Conservation (phyloP, 2,888 invertebrate genomes). For the Bombylius major region DNA sequence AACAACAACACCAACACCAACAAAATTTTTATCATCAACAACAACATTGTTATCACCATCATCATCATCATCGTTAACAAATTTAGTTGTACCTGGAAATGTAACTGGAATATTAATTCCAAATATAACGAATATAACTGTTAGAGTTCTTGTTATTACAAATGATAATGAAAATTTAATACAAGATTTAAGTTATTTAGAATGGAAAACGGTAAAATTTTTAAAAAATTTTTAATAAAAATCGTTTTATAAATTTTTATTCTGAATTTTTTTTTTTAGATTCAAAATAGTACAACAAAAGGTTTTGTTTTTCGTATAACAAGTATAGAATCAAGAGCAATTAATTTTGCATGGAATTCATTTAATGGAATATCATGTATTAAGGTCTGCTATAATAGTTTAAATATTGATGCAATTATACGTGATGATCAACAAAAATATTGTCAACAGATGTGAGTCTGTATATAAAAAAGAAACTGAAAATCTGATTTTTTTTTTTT, state of each 20-base stretch:
- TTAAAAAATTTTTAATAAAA: not conserved
- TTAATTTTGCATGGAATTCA: conserved; percentile 22
- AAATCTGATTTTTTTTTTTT: not conserved
- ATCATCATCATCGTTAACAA: not conserved
- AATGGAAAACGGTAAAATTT: conserved; percentile 33
- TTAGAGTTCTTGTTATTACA: conserved; percentile 31
- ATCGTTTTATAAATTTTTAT: not conserved
- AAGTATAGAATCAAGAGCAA: conserved; percentile 29
- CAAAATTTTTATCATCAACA: no score
- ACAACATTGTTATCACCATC: no score
- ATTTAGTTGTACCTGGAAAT: conserved; percentile 23
- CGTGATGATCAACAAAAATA: conserved; percentile 9
- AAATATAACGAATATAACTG: conserved; percentile 26
- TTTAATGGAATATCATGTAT: conserved; percentile 10
- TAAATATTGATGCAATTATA: conserved; percentile 6
- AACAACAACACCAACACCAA: no score
- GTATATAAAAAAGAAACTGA: conserved; percentile 4
- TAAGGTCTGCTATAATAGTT: conserved; percentile 11
- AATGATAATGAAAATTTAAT: conserved; percentile 29
- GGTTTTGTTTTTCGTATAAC: conserved; percentile 26
- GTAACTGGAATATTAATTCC: conserved; percentile 32
- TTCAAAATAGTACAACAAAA: conserved; percentile 29
- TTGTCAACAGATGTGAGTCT: conserved; percentile 20
- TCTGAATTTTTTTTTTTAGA: conserved; percentile 16
- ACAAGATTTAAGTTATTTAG: conserved; percentile 33